A percentile compares a stretch with the other conserved stretches of the same genome.
These are phyloP conservation scores for Caenorhabditis wallacei DNA, from an alignment of 2,888 invertebrate genomes.

Conservation along the genomic window DNA sequence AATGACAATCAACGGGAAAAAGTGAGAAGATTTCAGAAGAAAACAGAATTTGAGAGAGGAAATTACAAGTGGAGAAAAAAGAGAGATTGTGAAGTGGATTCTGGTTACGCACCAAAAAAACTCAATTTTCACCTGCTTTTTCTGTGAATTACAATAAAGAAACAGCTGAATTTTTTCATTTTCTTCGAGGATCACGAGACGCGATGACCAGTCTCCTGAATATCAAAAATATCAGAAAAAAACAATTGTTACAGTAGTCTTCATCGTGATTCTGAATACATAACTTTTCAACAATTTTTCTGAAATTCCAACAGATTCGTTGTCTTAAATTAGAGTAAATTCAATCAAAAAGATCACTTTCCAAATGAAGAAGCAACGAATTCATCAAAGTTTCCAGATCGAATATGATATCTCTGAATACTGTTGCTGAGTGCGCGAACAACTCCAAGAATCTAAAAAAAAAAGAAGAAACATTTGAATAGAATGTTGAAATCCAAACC, in stretches of 20 bases:
- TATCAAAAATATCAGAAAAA: neutral
- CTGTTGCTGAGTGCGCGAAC: neutral
- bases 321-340: too few relatives aligned
- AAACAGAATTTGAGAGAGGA: neutral
- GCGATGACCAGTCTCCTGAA: slow-evolving; percentile 5
- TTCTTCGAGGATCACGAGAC: slow-evolving; percentile 13
- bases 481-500: neutral
- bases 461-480: neutral
- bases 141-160: slow-evolving; percentile 4
- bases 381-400: slow-evolving; percentile 41
- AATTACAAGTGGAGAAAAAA: neutral
- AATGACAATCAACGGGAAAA: neutral
- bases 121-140: slow-evolving; percentile 35
- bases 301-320: too few relatives aligned
- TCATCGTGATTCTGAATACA: too few relatives aligned
- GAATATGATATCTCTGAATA: slow-evolving; percentile 20
- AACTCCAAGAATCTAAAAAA: slow-evolving; percentile 5
- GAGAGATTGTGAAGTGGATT: slow-evolving; percentile 9
- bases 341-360: slow-evolving; percentile 22
- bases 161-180: slow-evolving; percentile 10
- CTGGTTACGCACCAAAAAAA: neutral
- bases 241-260: neutral
- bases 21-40: neutral
- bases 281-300: too few relatives aligned
- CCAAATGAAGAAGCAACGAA: slow-evolving; percentile 25